These are phyloP conservation scores for Caenorhabditis wallacei DNA, from an alignment of 2,888 invertebrate species.

Conservation along the genomic window DNA sequence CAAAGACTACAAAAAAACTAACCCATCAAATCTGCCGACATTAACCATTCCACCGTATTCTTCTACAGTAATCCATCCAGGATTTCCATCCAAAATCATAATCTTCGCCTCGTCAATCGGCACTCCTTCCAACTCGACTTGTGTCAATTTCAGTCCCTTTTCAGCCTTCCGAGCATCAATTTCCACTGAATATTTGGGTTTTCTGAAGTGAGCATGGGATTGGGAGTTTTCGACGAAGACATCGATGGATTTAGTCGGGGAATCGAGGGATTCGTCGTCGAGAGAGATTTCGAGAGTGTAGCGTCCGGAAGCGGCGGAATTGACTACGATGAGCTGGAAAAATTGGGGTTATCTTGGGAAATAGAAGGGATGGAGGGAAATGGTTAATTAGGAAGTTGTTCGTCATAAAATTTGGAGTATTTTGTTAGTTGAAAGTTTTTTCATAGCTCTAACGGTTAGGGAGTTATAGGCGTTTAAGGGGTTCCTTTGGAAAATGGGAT, in stretches of 20 bases:
- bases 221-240: slow-evolving; percentile 70
- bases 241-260: slow-evolving; percentile 41
- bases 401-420: not conserved
- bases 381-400: not conserved
- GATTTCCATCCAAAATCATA: slow-evolving; percentile 76
- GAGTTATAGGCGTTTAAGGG: not conserved
- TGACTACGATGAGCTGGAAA: slow-evolving; percentile 49
- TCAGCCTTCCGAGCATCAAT: slow-evolving; percentile 56
- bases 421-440: not conserved
- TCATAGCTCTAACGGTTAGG: not conserved
- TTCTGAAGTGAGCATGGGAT: slow-evolving; percentile 70
- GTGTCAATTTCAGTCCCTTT: slow-evolving; percentile 64
- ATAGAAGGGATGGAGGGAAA: not conserved
- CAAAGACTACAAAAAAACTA: no score
- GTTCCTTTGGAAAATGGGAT: no score
- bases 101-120: slow-evolving; percentile 75
- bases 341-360: not conserved
- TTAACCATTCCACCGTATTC: slow-evolving; percentile 78
- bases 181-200: slow-evolving; percentile 64
- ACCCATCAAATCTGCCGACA: slow-evolving; percentile 69
- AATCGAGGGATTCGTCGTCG: slow-evolving; percentile 20
- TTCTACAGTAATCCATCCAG: slow-evolving; percentile 79
- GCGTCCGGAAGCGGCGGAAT: slow-evolving; percentile 65
- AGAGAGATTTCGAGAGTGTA: slow-evolving; percentile 58
- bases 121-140: slow-evolving; percentile 76